Evolutionary conservation across 1,140 invertebrate genomes (phyloP), one percentile per base, ranked within the genome.

Genomic region (Euura saliciscinereae): DNA sequence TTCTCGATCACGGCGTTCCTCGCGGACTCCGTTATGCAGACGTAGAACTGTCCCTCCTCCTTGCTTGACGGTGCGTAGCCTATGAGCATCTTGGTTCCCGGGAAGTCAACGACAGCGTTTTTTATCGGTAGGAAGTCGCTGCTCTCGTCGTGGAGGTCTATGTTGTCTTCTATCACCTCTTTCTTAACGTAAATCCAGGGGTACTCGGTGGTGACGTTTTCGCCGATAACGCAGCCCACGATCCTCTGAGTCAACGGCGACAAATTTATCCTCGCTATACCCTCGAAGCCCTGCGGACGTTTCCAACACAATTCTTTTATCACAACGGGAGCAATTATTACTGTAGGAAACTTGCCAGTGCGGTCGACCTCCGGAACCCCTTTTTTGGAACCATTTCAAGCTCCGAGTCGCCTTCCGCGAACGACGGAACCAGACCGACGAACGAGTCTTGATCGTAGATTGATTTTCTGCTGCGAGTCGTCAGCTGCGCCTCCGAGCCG

Each of bases 121-220:
- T 86, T 89, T 1, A 91, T 71, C 0, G 85, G 78, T 43, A 89
- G 82, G 78, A 93, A 92, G 72, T 92, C 90, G 2, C 89, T 93
- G 44, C 76, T 81, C 44, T 89, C 87, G 1, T 86, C 80, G 46
- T 89, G 80, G 2, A 92, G 77, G 69, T 86, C 80, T 65, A 87
- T 78, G 65, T 90, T 87, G 71, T 94, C 91, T 64, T 91, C 85
- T 6, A 94, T 87, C 45, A 90, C 82, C 67, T 90, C 88, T 82
- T 91, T 94, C 4, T 84, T 85, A 0, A 94, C 83, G 71, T 86
- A 87, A 68, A 91, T 91, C 93, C 93, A 95, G 1, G 93, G 93
- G 80, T 90, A 91, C 82, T 95, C 93, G 8, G 91, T 90, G 0
- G 91, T 93, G 0, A 95, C 88, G 71, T 90, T 77, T 73, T 89